Percentiles rank a stretch among this genome's conserved stretches.
phyloP scores from a whole-genome alignment of 1,140 invertebrate species.

The Tetraneura akinire region DNA sequence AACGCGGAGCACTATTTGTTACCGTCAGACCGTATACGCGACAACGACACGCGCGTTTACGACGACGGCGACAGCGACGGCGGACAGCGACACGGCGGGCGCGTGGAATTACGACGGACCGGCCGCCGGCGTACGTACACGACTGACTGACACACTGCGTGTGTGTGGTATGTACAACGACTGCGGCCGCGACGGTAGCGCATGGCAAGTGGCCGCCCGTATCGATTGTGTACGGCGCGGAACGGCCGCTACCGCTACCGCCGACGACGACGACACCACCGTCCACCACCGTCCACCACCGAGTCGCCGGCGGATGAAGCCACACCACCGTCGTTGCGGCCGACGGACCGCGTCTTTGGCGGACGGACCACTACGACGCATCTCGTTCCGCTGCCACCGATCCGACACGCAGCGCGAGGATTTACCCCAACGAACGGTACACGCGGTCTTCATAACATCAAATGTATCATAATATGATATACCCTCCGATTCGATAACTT shows the following conservation, averaged over 20 bases:
- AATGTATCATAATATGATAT: too few species aligned
- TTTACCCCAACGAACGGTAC: too few species aligned
- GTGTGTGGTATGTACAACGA: background rate
- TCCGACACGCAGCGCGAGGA: too few species aligned
- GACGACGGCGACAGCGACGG: background rate
- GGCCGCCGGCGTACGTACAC: slow-evolving; percentile 23
- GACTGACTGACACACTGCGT: slow-evolving; percentile 24
- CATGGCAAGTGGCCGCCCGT: slow-evolving; percentile 28
- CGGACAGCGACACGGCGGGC: background rate
- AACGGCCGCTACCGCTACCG: background rate
- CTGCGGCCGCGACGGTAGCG: background rate
- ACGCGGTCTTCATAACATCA: too few species aligned
- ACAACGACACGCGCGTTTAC: background rate
- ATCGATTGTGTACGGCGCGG: slow-evolving; percentile 19
- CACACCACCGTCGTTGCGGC: background rate
- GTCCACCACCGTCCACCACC: too few species aligned
- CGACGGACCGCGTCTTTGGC: too few species aligned
- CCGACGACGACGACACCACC: background rate
- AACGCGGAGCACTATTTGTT: too few species aligned
- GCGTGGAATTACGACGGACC: background rate
- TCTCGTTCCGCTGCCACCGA: too few species aligned
- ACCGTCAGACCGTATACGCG: background rate
- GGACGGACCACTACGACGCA: background rate
- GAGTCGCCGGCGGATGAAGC: background rate
- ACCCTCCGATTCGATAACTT: too few species aligned